These are phyloP conservation scores for Drosophila siamana DNA, from an alignment of 2,888 invertebrate genomes.

Conservation along the genomic window DNA sequence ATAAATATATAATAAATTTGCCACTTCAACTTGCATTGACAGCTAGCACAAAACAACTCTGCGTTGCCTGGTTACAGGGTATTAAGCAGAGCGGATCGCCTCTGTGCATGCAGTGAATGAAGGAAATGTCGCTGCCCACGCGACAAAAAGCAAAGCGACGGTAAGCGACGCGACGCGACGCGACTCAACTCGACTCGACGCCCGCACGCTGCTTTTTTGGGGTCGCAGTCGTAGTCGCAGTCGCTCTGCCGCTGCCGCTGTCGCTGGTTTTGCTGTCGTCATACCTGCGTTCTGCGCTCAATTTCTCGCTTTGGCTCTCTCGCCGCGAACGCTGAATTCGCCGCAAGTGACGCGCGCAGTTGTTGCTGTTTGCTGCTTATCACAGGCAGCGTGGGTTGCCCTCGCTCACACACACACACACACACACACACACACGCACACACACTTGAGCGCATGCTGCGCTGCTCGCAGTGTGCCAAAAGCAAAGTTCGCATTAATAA, in stretches of 20 bases:
- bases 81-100: slow-evolving; percentile 42
- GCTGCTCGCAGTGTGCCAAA: slow-evolving; percentile 23
- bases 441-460: background rate
- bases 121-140: slow-evolving; percentile 64
- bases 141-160: slow-evolving; percentile 40
- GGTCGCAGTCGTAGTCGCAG: slow-evolving; percentile 21
- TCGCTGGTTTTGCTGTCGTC: slow-evolving; percentile 46
- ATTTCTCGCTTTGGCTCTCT: background rate
- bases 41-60: too few species aligned
- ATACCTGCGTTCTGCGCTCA: slow-evolving; percentile 35
- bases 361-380: slow-evolving; percentile 45
- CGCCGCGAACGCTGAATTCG: slow-evolving; percentile 40
- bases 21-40: too few species aligned
- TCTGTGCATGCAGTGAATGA: slow-evolving; percentile 43
- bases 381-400: slow-evolving; percentile 55
- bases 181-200: too few species aligned
- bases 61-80: slow-evolving; percentile 36
- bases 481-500: slow-evolving; percentile 46
- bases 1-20: too few species aligned
- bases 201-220: slow-evolving; percentile 47
- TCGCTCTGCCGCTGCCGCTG: slow-evolving; percentile 7
- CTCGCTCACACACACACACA: slow-evolving; percentile 20
- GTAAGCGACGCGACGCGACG: slow-evolving; percentile 25
- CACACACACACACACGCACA: background rate
- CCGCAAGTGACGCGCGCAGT: slow-evolving; percentile 58